Base-by-base conservation (phyloP, 2,113 vertebrate species). In the Brachionichthys hirsutus region DNA sequence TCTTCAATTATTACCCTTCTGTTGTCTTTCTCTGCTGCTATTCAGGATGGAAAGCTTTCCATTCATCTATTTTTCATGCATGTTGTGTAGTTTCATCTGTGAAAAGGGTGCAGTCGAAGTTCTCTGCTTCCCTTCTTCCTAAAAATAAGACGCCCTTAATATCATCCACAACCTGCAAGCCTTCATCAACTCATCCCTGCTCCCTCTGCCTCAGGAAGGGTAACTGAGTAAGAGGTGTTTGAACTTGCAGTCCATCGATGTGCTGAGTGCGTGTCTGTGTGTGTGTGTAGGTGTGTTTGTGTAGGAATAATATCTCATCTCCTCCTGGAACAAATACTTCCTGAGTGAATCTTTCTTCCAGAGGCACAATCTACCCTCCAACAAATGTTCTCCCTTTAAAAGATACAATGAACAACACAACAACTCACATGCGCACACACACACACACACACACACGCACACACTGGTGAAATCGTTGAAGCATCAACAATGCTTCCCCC, bases 61-160 rank as follows among this genome's bases (percentile, higher is more conserved):
- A 43, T 66, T 80, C 74, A 87, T 89, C 70, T 74, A 89, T 89
- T 74, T 89, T 89, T 89, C 65, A 89, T 87, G 84, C 56, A 40
- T 65, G 61, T 66, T 70, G 78, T 76, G 67, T 78, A 69, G 64
- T 82, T 83, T 67, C 66, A 70, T 75, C 53, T 56, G 71, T 59
- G 64, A 42, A 62, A 61, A 67, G 51, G 67, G 19, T 60, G 54
- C 61, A 67, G 72, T 62, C 67, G 54, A 62, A 64, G 72, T 67
- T 63, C 55, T 70, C 59, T 47, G 59, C 77, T 52, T 83, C 54
- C 64, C 50, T 42, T 61, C 62, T 54, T 41, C 77, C 72, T 73
- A 70, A 86, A 85, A 85, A 83, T 81, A 85, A 66, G 53, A 75
- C 45, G 55, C 17, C 60, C 61, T 70, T 81, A 83, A 80, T 77